These are phyloP conservation scores for Cyclura pinguis DNA, from an alignment of 2,797 vertebrate species.

Conservation along the genomic window DNA sequence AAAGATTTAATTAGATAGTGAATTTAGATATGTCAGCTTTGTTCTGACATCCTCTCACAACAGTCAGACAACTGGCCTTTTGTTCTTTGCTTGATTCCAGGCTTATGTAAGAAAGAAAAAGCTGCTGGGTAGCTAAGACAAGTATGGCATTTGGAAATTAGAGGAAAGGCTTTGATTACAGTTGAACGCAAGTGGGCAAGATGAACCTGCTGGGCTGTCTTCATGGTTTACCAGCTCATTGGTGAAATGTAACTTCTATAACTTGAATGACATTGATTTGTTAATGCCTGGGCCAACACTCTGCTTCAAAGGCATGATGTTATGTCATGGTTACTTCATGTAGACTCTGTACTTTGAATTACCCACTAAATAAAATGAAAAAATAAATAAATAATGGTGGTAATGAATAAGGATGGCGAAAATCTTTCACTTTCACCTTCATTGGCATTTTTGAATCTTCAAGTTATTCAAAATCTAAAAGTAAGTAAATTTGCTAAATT, in stretches of 20 bases:
- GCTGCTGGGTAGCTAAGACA: background rate
- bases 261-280: background rate
- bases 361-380: background rate
- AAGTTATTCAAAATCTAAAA: background rate
- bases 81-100: slow-evolving; percentile 24
- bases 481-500: background rate
- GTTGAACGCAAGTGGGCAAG: slow-evolving; percentile 12
- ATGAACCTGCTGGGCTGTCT: background rate
- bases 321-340: background rate
- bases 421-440: background rate
- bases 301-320: background rate
- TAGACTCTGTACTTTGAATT: background rate
- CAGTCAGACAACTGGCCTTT: slow-evolving; percentile 17
- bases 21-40: slow-evolving; percentile 15
- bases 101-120: background rate
- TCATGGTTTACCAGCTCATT: background rate
- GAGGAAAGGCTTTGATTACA: background rate
- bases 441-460: background rate
- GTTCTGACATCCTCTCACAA: background rate
- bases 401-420: background rate
- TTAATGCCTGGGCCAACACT: background rate
- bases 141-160: slow-evolving; percentile 15
- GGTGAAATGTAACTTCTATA: background rate
- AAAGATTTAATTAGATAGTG: slow-evolving; percentile 2
- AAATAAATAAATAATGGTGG: background rate